These are phyloP conservation scores for Sander lucioperca DNA, from an alignment of 2,113 vertebrate genomes.

Conservation along the genomic window DNA sequence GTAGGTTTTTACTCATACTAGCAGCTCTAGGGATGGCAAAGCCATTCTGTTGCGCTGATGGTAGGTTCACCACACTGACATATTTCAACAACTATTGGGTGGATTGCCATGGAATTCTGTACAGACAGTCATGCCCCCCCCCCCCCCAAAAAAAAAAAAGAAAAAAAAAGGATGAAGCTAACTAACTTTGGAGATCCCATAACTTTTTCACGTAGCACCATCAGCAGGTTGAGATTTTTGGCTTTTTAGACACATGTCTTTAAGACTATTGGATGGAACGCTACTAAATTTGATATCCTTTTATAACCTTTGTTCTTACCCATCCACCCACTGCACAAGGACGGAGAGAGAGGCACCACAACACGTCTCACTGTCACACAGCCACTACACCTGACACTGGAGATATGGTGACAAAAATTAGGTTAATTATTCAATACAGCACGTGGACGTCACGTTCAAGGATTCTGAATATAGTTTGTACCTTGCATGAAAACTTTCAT, in stretches of 20 bases:
- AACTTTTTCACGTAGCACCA: background rate
- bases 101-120: background rate
- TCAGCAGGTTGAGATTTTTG: background rate
- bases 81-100: background rate
- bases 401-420: background rate
- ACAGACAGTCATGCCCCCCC: background rate
- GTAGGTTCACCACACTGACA: background rate
- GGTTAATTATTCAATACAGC: constrained; percentile 23
- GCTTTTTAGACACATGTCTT: too few relatives aligned
- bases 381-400: background rate
- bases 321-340: constrained; percentile 13
- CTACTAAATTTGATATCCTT: too few relatives aligned
- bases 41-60: background rate
- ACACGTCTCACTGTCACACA: background rate
- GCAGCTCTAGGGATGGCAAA: background rate
- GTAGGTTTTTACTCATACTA: background rate
- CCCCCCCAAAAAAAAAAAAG: too few relatives aligned
- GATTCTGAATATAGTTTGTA: background rate
- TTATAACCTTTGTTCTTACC: too few relatives aligned
- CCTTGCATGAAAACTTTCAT: background rate
- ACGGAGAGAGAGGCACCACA: background rate
- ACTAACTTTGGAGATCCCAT: background rate
- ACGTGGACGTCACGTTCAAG: background rate
- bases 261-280: too few relatives aligned
- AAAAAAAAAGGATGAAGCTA: background rate